Evolutionary conservation across 2,888 invertebrate genomes (phyloP).

Genomic region (Caradrina kadenii): DNA sequence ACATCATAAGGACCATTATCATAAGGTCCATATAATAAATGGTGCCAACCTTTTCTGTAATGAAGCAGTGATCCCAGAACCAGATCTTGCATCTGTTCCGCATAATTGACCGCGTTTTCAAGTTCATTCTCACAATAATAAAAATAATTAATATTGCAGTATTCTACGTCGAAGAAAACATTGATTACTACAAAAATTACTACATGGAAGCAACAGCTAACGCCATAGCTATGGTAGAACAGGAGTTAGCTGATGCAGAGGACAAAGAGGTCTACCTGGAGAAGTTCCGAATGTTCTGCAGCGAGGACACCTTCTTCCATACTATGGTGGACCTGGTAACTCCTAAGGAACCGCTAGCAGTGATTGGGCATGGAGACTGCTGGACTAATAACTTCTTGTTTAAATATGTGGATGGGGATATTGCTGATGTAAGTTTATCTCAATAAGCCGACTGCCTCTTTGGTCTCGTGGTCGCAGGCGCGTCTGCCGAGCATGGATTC

Average conservation of each 20-base stretch:
- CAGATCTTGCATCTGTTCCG: no score
- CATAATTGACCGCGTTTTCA: no score
- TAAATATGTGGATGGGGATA: slow-evolving; percentile 89
- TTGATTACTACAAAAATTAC: slow-evolving; percentile 93
- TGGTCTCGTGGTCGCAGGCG: no score
- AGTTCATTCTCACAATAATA: not conserved
- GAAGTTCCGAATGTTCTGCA: slow-evolving; percentile 91
- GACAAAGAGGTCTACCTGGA: slow-evolving; percentile 89
- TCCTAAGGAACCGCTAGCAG: slow-evolving; percentile 91
- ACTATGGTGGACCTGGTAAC: slow-evolving; percentile 92
- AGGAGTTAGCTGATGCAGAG: slow-evolving; percentile 79
- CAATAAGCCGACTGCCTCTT: not conserved
- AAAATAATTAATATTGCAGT: slow-evolving; percentile 76
- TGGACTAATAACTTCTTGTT: slow-evolving; percentile 94
- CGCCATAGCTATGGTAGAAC: slow-evolving; percentile 92
- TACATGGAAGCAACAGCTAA: slow-evolving; percentile 92
- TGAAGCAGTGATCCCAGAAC: no score
- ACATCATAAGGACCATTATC: no score
- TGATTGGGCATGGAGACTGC: slow-evolving; percentile 94
- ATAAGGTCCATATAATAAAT: no score
- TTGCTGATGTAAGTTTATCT: slow-evolving; percentile 85
- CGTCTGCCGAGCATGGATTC: no score
- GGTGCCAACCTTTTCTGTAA: no score
- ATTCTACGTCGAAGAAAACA: slow-evolving; percentile 92
- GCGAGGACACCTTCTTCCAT: slow-evolving; percentile 92